Evolutionary conservation across 1,140 invertebrate genomes (phyloP), one percentile per base, ranked within the genome.

Genomic region (Tetranychus cinnabarinus): DNA sequence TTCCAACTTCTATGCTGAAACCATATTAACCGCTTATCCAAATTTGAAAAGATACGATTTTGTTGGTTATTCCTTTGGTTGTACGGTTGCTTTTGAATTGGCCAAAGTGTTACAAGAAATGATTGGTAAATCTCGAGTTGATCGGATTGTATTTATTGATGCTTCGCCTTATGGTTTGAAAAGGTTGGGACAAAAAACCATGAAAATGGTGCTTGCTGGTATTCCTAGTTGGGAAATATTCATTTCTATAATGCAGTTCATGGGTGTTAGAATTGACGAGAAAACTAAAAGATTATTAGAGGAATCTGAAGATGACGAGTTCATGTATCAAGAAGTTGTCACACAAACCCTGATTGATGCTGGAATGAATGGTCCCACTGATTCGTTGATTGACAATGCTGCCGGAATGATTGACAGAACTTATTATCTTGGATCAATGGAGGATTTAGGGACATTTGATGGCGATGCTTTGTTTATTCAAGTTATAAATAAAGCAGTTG

Each of bases 31-130:
- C 2, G 47, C 36, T 39, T 23, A 56, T 34, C 33, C 42, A 31
- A 52, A 52, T 56, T 10, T 31, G 1, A 33, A 12, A 42, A 34
- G 10, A 33, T 93, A 90, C 74, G 79, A 80, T 34, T 71, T 98
- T 50, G 78, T 84, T 45, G 93, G 91, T 3, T 97, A 97, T 71
- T 97, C 92, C 0, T 97, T 87, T 72, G 93, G 93, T 55, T 83
- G 85, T 8, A 80, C 82, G 61, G 81, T 97, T 10, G 88, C 85
- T 4, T 88, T 92, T 69, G 93, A 97, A 75, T 93, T 97, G 81
- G 84, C 83, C 61, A 56, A 37, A 37, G 34, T 37, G 33, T n/a
- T 56, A 15, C 55, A 56, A 56, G n/a, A 56, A 23, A n/a, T n/a
- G n/a, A n/a, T 52, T n/a, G 50, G 50, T 0, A 6, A 6, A 31